Base-by-base conservation (phyloP, 2,797 vertebrate species). In the Falco peregrinus region DNA sequence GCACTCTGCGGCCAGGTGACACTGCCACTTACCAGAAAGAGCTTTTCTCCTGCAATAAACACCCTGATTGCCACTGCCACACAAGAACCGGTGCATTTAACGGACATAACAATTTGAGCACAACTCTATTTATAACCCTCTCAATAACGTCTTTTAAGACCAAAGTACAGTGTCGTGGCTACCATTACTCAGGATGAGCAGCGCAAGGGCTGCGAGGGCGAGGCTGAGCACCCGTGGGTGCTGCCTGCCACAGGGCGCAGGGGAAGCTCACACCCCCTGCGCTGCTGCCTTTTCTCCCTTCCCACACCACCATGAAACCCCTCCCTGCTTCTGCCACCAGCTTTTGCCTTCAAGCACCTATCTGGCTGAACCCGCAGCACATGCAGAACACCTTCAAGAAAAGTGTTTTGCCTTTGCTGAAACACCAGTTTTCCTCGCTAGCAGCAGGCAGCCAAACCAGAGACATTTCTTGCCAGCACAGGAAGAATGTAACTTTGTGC, bases 121-220 rank as follows among this genome's bases (percentile, higher is more conserved):
- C 21, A 11, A 18, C 47, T 56, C 69, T 24, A 29, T 16, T 11
- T 56, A 13, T 12, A 81, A 29, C 9, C 13, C 33, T 28, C 39
- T 67, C 9, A 60, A 8, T n/a, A 37, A 33, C 3, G 0, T 10
- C 13, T 14, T 60, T 39, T n/a, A n/a, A 89, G 69, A 13, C 19
- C 2, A 0, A n/a, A 61, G 61, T 4, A n/a, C 2, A 0, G n/a
- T 8, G 16, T 11, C 2, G 1, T 2, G 8, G 61, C 54, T 25
- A 39, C 45, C 1, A 2, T 11, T 0, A 2, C 63, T 48, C 24
- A 15, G 6, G 39, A 21, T 11, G 13, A n/a, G n/a, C 28, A 2
- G 70, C 1, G 1, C 6, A 6, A 61, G 19, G 43, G 43, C 43
- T 19, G 51, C 2, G 4, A 29, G 29, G 37, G 10, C 2, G 6